Conservation (phyloP, 2,888 invertebrate genomes). For the Magallana nippona region DNA sequence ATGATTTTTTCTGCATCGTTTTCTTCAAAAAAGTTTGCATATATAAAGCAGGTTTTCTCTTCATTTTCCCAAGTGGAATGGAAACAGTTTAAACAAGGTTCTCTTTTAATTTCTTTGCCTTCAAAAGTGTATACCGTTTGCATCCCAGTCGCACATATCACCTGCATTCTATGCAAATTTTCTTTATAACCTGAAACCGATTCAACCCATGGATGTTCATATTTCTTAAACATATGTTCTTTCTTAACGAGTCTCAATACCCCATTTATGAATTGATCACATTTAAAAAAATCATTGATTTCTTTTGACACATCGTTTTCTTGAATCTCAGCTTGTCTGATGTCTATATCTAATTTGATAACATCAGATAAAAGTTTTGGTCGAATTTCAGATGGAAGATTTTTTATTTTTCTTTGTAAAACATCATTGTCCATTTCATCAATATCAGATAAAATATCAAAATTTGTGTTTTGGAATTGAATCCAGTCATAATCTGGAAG, state of each 20-base stretch:
- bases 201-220: background rate
- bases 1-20: background rate
- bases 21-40: background rate
- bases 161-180: background rate
- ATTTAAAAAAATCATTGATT: conserved; percentile 34
- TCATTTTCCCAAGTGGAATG: background rate
- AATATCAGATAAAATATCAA: conserved; percentile 14
- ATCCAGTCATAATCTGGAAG: background rate
- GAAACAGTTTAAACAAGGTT: background rate
- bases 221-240: background rate
- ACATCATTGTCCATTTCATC: background rate
- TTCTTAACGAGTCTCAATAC: conserved; percentile 32
- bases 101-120: background rate
- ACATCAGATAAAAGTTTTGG: conserved; percentile 39
- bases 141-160: conserved; percentile 5
- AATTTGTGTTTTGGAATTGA: background rate
- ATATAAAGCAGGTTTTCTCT: background rate
- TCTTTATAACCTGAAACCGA: background rate
- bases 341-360: background rate
- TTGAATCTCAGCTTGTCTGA: background rate
- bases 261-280: conserved; percentile 36
- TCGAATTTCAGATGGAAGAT: conserved; percentile 27
- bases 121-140: background rate
- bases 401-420: background rate
- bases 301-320: background rate